Percentiles rank a stretch among this genome's conserved stretches.
These are phyloP conservation scores for Botia almorhae DNA, from an alignment of 2,797 vertebrate species.

Conservation along the genomic window DNA sequence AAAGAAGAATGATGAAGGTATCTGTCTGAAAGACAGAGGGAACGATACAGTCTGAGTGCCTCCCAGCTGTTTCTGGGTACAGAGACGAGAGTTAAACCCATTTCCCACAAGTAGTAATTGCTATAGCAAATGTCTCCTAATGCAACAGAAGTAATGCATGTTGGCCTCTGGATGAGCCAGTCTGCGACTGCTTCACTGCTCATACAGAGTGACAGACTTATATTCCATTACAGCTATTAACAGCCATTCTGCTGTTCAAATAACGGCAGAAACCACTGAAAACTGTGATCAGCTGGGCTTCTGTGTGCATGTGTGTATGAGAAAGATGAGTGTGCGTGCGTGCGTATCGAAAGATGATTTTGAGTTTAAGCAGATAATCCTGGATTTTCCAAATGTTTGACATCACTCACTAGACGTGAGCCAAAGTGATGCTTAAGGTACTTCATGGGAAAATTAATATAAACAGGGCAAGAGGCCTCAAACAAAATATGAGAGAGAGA, in stretches of 20 bases:
- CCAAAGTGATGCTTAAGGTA: conserved; percentile 41
- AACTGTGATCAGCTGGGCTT: conserved; percentile 20
- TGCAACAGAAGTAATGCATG: conserved; percentile 69
- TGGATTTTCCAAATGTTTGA: conserved; percentile 43
- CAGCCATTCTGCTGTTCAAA: conserved; percentile 41
- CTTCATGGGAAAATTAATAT: conserved; percentile 38
- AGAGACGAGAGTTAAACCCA: conserved; percentile 23
- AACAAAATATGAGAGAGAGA: conserved; percentile 1
- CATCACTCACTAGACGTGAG: conserved; percentile 11
- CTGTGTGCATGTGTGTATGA: conserved; percentile 24
- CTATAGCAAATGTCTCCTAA: conserved; percentile 65
- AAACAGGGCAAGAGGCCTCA: conserved; percentile 9
- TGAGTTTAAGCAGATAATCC: conserved; percentile 64
- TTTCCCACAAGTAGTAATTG: conserved; percentile 63
- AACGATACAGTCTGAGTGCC: conserved; percentile 16
- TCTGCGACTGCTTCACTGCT: conserved; percentile 63
- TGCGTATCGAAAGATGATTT: conserved; percentile 49
- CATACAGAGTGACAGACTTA: conserved; percentile 65
- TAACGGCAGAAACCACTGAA: conserved; percentile 30
- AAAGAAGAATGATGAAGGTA: background rate
- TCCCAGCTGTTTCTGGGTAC: conserved; percentile 37
- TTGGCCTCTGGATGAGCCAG: conserved; percentile 65
- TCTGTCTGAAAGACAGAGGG: conserved; percentile 14
- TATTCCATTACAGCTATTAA: conserved; percentile 67
- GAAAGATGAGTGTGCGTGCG: conserved; percentile 25